Evolutionary conservation across 2,113 vertebrate species (phyloP), one percentile per base, ranked within the genome.

Genomic region (Regulus satrapa): DNA sequence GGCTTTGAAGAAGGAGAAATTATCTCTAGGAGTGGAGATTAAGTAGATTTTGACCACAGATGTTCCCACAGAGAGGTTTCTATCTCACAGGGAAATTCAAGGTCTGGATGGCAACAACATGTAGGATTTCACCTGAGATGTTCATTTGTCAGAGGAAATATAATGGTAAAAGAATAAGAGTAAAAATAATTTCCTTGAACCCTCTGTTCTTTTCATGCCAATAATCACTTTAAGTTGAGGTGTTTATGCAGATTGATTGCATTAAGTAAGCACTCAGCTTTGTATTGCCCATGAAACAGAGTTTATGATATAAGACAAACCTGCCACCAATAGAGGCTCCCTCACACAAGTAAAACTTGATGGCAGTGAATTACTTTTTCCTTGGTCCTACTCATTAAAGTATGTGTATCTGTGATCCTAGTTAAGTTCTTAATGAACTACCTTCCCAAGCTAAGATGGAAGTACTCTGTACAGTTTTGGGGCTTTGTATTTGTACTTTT

Each of bases 321-420:
- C 1, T 0, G 1, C 16, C 26, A 59, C 20, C 23, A 71, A 10
- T 0, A 0, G 5, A 13, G 29, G 77, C 5, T 14, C 9, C 26
- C 71, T 87, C 46, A 23, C 19, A 8, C 8, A 41, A 4, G 25
- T 49, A 46, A 71, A 77, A 71, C 9, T 34, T 58, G 38, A 26
- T 54, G 7, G 13, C 21, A 29, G 10, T 45, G 23, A 82, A 49
- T 14, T 78, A 32, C 18, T 63, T 31, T 87, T 64, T 25, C 55
- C 6, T 28, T 62, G 40, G 8, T 77, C 8, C 28, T 81, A 7
- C 26, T 55, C 24, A 81, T 34, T 24, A 72, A 81, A 74, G 11
- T 20, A 12, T 2, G 2, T 14, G 10, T 45, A 51, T 34, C 29
- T 5, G 7, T 58, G 36, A 31, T 10, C 16, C 8, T 24, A 8